Evolutionary conservation across 1,140 invertebrate species (phyloP), one percentile per base, ranked within the genome.

Genomic region (Aphelinus atriplicis): DNA sequence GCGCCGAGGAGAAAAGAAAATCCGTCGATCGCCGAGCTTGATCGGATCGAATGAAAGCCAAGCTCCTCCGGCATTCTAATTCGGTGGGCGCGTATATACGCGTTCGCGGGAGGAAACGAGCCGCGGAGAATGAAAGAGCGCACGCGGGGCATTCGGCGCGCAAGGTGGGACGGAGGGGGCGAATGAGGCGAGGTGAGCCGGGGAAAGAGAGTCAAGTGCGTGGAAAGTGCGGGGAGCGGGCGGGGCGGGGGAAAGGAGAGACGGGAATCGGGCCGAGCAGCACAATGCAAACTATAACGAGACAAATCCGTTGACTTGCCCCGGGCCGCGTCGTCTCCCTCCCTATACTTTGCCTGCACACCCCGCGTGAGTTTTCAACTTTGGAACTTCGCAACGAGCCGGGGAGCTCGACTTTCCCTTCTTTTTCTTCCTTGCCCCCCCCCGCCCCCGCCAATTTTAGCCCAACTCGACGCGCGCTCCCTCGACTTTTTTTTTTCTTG

Each of bases 241-340:
- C 10, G 47, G 67, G 2, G 10, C 26, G 9, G 26, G 64, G 48
- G 53, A 5, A 10, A 55, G 58, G 6, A 9, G 51, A 64, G 83
- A 78, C 76, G 80, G 80, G 81, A 84, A 84, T 84, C 83, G 81
- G 82, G 79, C 77, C 74, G 80, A 80, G 81, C 81, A 79, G 85
- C 83, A 87, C 85, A 87, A 88, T 88, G 83, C 83, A 78, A 84
- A 83, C 86, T 86, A 82, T 88, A 88, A 88, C 84, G 87, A 88
- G 87, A 88, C 85, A 87, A 86, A 87, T 88, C 85, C 84, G 84
- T 85, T 82, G 84, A 84, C 82, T 83, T 80, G 82, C 80, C 81
- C 80, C 80, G 65, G 72, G 81, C 78, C 51, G 9, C 51, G 51
- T 67, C 42, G 42, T 63, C 26, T n/a, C 51, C 51, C 51, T 53